Conservation (phyloP, 2,797 vertebrate species). For the Hydrocynus forskahlii region DNA sequence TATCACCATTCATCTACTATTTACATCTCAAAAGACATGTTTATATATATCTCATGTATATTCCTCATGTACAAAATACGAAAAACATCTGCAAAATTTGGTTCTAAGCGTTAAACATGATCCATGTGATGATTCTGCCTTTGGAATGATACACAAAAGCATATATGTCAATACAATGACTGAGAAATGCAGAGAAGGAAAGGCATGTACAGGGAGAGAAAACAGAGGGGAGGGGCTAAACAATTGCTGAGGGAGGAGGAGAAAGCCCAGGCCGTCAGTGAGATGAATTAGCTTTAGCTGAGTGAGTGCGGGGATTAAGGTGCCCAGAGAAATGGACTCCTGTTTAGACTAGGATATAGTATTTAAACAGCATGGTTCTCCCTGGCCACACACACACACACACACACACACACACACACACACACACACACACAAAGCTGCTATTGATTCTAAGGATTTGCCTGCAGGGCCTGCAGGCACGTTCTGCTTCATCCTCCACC, state of each 20-base stretch:
- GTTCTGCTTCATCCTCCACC: slow-evolving; percentile 8
- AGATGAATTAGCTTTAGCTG: slow-evolving; percentile 70
- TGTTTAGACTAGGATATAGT: slow-evolving; percentile 76
- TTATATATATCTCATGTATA: no score
- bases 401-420: slow-evolving; percentile 11
- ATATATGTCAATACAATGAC: not conserved
- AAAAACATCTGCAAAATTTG: no score
- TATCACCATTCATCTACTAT: no score
- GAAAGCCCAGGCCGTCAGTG: slow-evolving; percentile 39
- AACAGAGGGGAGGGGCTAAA: not conserved
- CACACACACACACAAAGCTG: slow-evolving; percentile 6
- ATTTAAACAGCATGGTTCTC: slow-evolving; percentile 72
- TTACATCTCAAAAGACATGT: no score
- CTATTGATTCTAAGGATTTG: slow-evolving; percentile 48
- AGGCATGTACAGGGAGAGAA: not conserved
- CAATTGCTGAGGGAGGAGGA: slow-evolving; percentile 1
- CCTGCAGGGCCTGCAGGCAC: slow-evolving; percentile 17
- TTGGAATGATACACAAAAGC: no score
- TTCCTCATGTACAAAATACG: no score
- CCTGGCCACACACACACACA: slow-evolving; percentile 52
- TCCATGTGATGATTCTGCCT: no score
- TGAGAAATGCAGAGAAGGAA: not conserved
- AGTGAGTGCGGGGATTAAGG: slow-evolving; percentile 73
- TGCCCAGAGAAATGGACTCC: slow-evolving; percentile 65
- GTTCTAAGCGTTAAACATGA: no score